These are phyloP conservation scores for Drosophila leonis DNA, from an alignment of 2,888 invertebrate species.

Conservation along the genomic window DNA sequence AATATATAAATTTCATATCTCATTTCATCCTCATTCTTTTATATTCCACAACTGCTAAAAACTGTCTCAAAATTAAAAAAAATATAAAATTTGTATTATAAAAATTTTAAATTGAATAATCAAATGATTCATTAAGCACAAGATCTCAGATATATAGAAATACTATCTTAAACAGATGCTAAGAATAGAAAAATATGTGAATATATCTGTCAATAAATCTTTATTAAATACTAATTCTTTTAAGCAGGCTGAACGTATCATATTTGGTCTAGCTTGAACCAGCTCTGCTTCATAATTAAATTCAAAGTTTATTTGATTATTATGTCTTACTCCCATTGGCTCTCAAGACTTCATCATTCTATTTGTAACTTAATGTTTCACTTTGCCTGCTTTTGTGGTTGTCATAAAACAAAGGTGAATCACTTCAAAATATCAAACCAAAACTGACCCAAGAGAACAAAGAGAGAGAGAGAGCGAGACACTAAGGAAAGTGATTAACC, in stretches of 20 bases:
- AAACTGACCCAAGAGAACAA: conserved; percentile 66
- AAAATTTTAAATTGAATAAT: too few relatives aligned
- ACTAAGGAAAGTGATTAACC: conserved; percentile 66
- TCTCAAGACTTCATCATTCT: not conserved
- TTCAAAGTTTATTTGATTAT: not conserved
- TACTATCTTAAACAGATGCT: too few relatives aligned
- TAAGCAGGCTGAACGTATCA: too few relatives aligned
- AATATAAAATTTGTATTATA: too few relatives aligned
- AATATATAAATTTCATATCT: too few relatives aligned
- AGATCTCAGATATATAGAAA: too few relatives aligned
- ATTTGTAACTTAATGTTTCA: conserved; percentile 4
- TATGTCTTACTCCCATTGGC: not conserved
- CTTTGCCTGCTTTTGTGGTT: not conserved
- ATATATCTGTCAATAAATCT: not conserved
- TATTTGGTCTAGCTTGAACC: not conserved
- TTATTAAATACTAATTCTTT: not conserved
- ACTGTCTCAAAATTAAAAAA: too few relatives aligned
- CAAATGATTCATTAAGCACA: too few relatives aligned
- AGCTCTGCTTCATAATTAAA: not conserved
- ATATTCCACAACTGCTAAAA: too few relatives aligned
- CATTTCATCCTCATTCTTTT: too few relatives aligned
- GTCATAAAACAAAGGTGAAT: conserved; percentile 49
- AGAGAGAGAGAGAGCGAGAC: not conserved
- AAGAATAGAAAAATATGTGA: too few relatives aligned
- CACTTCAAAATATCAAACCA: conserved; percentile 37